These are phyloP conservation scores for Amblyopsis hoosieri DNA, from an alignment of 2,797 vertebrate species.

Conservation along the genomic window DNA sequence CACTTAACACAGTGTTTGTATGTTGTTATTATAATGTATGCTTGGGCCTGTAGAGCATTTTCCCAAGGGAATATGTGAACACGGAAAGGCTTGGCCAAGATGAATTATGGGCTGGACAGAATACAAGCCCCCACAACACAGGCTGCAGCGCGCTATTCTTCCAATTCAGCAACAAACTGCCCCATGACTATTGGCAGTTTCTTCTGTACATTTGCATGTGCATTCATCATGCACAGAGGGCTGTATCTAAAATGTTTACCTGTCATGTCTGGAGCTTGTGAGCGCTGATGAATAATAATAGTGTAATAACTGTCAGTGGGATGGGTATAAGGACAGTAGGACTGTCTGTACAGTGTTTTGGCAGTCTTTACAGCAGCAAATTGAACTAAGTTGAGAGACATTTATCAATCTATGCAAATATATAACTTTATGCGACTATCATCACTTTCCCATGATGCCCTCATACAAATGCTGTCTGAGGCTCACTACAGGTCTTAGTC, in stretches of 20 bases:
- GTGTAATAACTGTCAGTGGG: slow-evolving; percentile 70
- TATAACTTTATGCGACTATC: slow-evolving; percentile 69
- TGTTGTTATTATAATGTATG: slow-evolving; percentile 36
- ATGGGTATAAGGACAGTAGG: slow-evolving; percentile 43
- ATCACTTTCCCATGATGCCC: slow-evolving; percentile 62
- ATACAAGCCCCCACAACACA: slow-evolving; percentile 64
- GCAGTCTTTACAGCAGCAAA: slow-evolving; percentile 65
- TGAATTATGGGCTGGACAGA: slow-evolving; percentile 75
- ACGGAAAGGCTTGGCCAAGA: slow-evolving; percentile 61
- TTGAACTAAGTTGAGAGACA: slow-evolving; percentile 67
- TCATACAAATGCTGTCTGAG: slow-evolving; percentile 46
- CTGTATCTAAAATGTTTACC: slow-evolving; percentile 59
- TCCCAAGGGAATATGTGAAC: slow-evolving; percentile 51
- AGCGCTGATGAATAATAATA: slow-evolving; percentile 72
- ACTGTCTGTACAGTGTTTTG: slow-evolving; percentile 55
- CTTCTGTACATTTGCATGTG: slow-evolving; percentile 70
- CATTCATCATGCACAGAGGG: slow-evolving; percentile 72
- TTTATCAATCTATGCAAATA: slow-evolving; percentile 72
- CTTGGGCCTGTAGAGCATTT: slow-evolving; percentile 39
- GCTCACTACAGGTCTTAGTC: slow-evolving; percentile 57
- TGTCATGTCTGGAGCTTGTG: slow-evolving; percentile 43
- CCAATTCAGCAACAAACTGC: slow-evolving; percentile 70
- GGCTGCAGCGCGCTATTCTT: slow-evolving; percentile 63
- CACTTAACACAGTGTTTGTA: slow-evolving; percentile 6
- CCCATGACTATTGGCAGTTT: slow-evolving; percentile 74